Evolutionary conservation across 2,113 vertebrate genomes (phyloP).

Genomic region (Haplochromis vanheusdeni): DNA sequence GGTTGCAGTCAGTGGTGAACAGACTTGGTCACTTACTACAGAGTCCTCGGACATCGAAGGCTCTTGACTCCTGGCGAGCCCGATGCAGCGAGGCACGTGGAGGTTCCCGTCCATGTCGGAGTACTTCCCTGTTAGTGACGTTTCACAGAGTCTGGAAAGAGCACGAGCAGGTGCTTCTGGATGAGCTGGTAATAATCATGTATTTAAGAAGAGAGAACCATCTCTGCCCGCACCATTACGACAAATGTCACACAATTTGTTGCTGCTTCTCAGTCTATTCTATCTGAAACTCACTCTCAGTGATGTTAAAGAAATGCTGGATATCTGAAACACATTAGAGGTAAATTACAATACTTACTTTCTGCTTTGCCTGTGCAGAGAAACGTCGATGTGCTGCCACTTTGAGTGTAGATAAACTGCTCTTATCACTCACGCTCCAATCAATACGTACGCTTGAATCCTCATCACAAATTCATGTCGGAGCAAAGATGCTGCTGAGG

Average conservation of each 20-base stretch:
- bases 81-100: constrained; percentile 69
- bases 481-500: neutral
- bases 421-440: neutral
- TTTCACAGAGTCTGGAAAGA: constrained; percentile 83
- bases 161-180: neutral
- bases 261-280: neutral
- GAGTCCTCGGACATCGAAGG: constrained; percentile 81
- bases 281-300: neutral
- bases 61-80: constrained; percentile 90
- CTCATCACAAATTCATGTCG: neutral
- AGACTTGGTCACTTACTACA: constrained; percentile 56
- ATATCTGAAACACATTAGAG: neutral
- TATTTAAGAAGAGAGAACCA: neutral
- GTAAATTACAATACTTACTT: neutral
- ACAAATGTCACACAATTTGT: neutral
- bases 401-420: neutral
- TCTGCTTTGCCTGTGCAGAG: neutral
- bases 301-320: neutral
- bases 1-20: neutral
- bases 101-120: constrained; percentile 74
- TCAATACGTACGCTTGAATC: neutral
- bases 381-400: neutral
- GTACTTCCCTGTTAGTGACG: constrained; percentile 78
- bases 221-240: neutral
- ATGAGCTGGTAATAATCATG: neutral